Conservation (phyloP, 2,888 invertebrate genomes). For the Microdon myrmicae region DNA sequence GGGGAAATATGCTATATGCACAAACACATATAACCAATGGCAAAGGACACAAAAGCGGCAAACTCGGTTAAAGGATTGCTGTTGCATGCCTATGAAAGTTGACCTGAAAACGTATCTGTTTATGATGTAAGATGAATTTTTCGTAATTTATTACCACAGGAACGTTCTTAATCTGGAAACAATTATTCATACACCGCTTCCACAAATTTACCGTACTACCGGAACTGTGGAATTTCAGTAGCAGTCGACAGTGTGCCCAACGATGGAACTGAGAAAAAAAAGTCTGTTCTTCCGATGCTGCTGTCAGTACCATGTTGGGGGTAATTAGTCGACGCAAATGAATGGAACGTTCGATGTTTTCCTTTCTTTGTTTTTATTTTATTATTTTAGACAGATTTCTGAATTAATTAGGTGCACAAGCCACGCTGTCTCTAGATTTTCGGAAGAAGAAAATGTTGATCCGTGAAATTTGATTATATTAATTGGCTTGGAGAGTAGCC, state of each 20-base stretch:
- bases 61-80: no score
- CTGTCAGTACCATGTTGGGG: conserved; percentile 24
- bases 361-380: background rate
- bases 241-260: background rate
- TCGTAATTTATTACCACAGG: conserved; percentile 49
- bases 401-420: conserved; percentile 39
- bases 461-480: conserved; percentile 45
- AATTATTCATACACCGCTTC: conserved; percentile 41
- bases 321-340: conserved; percentile 42
- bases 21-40: no score
- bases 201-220: conserved; percentile 28
- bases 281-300: background rate
- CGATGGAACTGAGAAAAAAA: conserved; percentile 36
- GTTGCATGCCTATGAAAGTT: conserved; percentile 42
- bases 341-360: conserved; percentile 48
- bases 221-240: no score
- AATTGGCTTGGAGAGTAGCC: conserved; percentile 32
- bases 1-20: no score
- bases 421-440: conserved; percentile 8
- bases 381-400: conserved; percentile 17
- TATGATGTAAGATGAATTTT: conserved; percentile 36
- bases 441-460: conserved; percentile 14
- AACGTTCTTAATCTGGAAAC: conserved; percentile 40
- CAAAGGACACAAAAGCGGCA: no score
- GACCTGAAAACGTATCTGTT: conserved; percentile 34